Evolutionary conservation across 2,888 invertebrate genomes (phyloP), one percentile per base, ranked within the genome.

Genomic region (Callosobruchus maculatus): DNA sequence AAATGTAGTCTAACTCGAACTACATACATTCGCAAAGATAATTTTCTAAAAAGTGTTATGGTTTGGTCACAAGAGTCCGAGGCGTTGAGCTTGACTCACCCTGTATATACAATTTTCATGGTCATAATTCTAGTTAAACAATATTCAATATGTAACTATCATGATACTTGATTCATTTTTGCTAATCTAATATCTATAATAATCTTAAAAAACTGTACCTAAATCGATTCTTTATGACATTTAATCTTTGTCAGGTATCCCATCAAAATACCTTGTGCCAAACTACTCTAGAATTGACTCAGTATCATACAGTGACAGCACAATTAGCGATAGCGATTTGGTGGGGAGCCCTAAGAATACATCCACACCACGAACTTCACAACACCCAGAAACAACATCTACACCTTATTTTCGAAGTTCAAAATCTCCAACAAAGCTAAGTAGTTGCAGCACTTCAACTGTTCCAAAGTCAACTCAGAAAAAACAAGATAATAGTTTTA

Each of bases 281-380:
- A 75, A 72, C 21, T 49, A 77, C 21, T 76, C 76, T 22, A 67
- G 74, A n/a, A 76, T 73, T 20, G 74, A 74, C 21, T 67, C 74
- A 20, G 67, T 71, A 30, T 22, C 77, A 69, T 72, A 73, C 7
- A 73, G 73, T 75, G 80, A 81, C 71, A 85, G 85, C 77, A 85
- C 85, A 4, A 79, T 86, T 7, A 85, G 79, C 76, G 86, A 86
- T 76, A 83, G 83, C 73, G 85, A 86, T 79, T 77, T 85, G 21
- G 67, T 83, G 30, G 68, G 72, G 70, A 78, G 78, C 0, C 79
- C 79, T 22, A 78, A 78, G 67, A 80, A 82, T 69, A 80, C 80
- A 73, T 85, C 85, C 13, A 85, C 84, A 22, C 85, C 85, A 9
- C 76, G 82, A 21, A 7, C 20, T 67, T 22, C 49, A 71, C 9